phyloP scores from a whole-genome alignment of 2,888 invertebrate species.

The Acronicta aceris region DNA sequence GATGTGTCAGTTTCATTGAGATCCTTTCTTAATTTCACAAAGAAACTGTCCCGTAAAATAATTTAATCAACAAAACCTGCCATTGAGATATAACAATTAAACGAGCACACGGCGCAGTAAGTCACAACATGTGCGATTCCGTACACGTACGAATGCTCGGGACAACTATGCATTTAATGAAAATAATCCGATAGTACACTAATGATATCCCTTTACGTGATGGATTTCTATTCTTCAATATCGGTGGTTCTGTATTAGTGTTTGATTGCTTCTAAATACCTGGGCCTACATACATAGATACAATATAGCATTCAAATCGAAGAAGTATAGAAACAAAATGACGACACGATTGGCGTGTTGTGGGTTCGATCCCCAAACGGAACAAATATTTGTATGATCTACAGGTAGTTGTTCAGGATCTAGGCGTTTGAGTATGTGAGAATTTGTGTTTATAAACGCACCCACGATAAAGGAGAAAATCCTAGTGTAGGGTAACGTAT shows the following conservation, averaged over 20 bases:
- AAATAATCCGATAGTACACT: constrained; percentile 75
- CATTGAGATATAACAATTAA: constrained; percentile 47
- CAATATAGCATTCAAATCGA: too few relatives aligned
- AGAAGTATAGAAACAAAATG: too few relatives aligned
- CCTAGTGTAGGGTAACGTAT: too few relatives aligned
- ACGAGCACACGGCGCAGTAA: constrained; percentile 37
- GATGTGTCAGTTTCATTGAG: too few relatives aligned
- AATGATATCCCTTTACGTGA: constrained; percentile 74
- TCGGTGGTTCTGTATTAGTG: constrained; percentile 18
- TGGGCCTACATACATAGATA: background rate
- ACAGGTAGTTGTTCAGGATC: too few relatives aligned
- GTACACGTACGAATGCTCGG: constrained; percentile 66
- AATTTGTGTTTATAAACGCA: too few relatives aligned
- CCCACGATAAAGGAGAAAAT: too few relatives aligned
- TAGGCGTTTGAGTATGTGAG: too few relatives aligned
- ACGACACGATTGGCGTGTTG: too few relatives aligned
- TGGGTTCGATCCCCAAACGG: too few relatives aligned
- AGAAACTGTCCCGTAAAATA: background rate
- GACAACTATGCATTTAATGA: constrained; percentile 79
- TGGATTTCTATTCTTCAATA: constrained; percentile 58
- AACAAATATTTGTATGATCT: too few relatives aligned
- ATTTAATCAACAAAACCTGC: constrained; percentile 9
- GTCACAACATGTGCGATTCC: constrained; percentile 59
- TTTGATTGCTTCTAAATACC: constrained; percentile 7
- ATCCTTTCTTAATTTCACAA: too few relatives aligned